Conservation (phyloP, 2,113 vertebrate species). For the Montifringilla adamsi region DNA sequence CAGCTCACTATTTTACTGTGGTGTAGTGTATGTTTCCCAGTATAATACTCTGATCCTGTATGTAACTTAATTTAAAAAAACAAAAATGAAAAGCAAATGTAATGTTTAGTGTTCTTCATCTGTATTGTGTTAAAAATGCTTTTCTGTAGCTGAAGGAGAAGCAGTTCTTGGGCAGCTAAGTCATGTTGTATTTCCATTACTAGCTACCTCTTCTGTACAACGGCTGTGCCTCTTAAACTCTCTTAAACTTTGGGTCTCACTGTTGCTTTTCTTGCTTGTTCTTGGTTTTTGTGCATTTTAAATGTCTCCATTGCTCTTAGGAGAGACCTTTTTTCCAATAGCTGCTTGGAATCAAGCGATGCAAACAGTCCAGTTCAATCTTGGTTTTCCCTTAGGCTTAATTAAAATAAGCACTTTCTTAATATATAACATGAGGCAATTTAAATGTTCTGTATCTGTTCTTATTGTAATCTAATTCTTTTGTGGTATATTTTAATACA, state of each 20-base stretch:
- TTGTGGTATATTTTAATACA: neutral
- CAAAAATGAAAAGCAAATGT: neutral
- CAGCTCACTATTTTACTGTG: neutral
- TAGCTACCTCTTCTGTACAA: neutral
- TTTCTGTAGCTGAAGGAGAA: neutral
- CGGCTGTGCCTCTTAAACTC: neutral
- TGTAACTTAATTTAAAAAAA: neutral
- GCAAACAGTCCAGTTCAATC: neutral
- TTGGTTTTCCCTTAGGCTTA: neutral
- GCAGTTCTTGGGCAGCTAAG: neutral
- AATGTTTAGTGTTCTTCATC: accelerated
- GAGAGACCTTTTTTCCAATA: neutral
- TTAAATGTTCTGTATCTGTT: neutral
- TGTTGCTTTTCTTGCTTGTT: neutral
- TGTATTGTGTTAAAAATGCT: neutral
- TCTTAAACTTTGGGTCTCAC: neutral
- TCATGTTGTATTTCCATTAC: neutral
- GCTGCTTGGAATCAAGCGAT: neutral
- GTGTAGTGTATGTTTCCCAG: neutral
- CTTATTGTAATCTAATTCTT: neutral
- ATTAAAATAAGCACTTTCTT: neutral
- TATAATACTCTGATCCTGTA: neutral
- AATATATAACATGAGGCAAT: neutral
- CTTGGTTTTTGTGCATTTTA: neutral
- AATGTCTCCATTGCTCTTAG: neutral